phyloP scores from a whole-genome alignment of 2,113 vertebrate species.

The Asarcornis scutulata region DNA sequence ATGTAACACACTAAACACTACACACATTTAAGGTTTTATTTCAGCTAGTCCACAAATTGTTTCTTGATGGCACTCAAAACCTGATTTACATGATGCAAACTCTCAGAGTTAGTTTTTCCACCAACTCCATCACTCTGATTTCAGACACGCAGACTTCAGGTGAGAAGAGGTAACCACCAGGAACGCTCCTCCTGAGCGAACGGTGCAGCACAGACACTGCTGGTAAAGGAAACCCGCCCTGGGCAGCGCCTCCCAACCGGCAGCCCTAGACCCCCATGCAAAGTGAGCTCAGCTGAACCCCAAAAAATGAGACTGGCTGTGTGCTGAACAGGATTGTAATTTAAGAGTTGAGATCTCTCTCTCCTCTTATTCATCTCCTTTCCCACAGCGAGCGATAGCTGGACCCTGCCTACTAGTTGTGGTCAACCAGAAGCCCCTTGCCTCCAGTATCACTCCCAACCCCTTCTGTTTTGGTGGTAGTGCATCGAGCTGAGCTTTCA shows the following conservation, averaged over 20 bases:
- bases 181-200: neutral
- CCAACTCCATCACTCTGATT: neutral
- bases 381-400: neutral
- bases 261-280: too few relatives aligned
- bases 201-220: neutral
- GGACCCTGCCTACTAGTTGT: neutral
- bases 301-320: neutral
- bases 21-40: neutral
- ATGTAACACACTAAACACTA: neutral
- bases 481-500: neutral
- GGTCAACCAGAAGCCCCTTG: neutral
- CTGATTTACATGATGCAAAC: neutral
- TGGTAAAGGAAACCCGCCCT: neutral
- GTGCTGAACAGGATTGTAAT: neutral
- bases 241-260: neutral
- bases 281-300: neutral
- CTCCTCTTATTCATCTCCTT: neutral
- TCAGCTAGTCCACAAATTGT: neutral
- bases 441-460: neutral
- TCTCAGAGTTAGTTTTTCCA: constrained; percentile 7
- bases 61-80: neutral
- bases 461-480: neutral
- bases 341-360: neutral
- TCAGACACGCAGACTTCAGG: neutral
- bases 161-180: neutral